A percentile compares a stretch with the other conserved stretches of the same genome.
These are phyloP conservation scores for Cynoglossus semilaevis DNA, from an alignment of 2,113 vertebrate species.

Conservation along the genomic window DNA sequence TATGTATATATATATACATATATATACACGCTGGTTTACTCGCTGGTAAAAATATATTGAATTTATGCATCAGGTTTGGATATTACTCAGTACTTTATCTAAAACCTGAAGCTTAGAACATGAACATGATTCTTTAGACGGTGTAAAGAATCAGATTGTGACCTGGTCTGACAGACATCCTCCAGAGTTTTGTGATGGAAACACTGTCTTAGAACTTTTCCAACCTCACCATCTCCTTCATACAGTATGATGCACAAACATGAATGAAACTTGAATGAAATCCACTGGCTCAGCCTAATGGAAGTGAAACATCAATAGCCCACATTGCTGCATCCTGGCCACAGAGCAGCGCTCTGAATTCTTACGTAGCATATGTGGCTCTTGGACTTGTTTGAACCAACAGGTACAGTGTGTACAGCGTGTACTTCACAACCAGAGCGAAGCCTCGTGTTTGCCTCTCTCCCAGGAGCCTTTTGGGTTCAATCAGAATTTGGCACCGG, in stretches of 20 bases:
- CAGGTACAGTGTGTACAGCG: background rate
- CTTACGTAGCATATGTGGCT: background rate
- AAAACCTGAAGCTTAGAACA: too few species aligned
- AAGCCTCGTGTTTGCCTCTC: slow-evolving; percentile 2
- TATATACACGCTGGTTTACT: too few species aligned
- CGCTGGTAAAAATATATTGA: too few species aligned
- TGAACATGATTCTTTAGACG: too few species aligned
- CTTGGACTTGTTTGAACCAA: background rate
- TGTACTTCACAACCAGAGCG: background rate
- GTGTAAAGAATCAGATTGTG: too few species aligned
- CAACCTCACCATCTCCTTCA: background rate
- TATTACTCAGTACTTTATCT: too few species aligned
- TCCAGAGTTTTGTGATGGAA: too few species aligned
- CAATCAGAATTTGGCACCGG: background rate
- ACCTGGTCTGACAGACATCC: background rate
- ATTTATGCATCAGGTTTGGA: too few species aligned
- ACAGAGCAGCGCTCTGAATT: background rate
- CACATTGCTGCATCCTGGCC: background rate
- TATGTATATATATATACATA: too few species aligned
- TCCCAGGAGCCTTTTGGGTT: background rate
- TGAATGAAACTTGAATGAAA: slow-evolving; percentile 3
- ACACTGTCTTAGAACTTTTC: too few species aligned
- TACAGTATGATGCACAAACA: background rate
- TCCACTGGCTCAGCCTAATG: background rate
- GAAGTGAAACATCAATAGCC: background rate